phyloP scores from a whole-genome alignment of 35 echinoderm and acorn worm species.

The Nesometra sesokonis region DNA sequence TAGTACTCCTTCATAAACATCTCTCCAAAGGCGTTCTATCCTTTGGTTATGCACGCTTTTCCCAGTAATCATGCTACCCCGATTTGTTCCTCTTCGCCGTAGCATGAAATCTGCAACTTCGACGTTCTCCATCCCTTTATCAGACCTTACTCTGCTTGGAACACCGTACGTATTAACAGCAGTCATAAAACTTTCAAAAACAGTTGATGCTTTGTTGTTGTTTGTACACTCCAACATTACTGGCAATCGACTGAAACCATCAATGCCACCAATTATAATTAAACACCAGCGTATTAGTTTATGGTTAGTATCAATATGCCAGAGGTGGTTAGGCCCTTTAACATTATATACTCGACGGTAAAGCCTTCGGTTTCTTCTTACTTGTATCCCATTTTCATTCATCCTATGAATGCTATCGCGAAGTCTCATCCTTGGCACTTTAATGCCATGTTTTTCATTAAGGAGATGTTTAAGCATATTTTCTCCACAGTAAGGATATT shows the following conservation, averaged over 20 bases:
- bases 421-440: neutral
- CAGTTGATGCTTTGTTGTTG: constrained; percentile 34
- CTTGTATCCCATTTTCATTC: neutral
- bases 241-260: constrained; percentile 33
- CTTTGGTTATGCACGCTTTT: constrained; percentile 52
- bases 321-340: neutral
- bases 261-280: constrained; percentile 57
- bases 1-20: constrained; percentile 31
- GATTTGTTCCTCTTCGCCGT: constrained; percentile 7
- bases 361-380: neutral
- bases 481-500: neutral
- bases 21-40: constrained; percentile 67
- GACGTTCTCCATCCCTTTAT: constrained; percentile 37
- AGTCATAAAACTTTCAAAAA: constrained; percentile 24
- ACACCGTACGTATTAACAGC: constrained; percentile 6
- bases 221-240: neutral
- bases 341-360: neutral
- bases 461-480: neutral
- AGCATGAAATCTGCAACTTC: constrained; percentile 27
- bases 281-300: constrained; percentile 33
- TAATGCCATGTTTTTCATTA: neutral
- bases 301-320: constrained; percentile 60
- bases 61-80: constrained; percentile 33
- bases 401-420: neutral
- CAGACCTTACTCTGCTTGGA: constrained; percentile 7